phyloP scores from a whole-genome alignment of 2,888 invertebrate genomes.

The Erebia epiphron region DNA sequence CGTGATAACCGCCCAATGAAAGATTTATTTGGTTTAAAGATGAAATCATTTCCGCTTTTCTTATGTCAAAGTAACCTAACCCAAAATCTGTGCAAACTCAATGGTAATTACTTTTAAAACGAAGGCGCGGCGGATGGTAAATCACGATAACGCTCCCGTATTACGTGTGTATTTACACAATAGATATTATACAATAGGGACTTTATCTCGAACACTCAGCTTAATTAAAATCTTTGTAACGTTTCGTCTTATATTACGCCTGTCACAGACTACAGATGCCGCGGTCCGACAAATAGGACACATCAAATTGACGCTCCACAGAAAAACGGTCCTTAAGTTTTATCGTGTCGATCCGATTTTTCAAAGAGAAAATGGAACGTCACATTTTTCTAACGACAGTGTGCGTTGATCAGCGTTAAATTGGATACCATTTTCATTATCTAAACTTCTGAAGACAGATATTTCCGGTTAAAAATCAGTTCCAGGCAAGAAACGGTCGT shows the following conservation, averaged over 20 bases:
- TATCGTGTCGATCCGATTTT: no score
- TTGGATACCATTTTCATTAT: no score
- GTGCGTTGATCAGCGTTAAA: neutral
- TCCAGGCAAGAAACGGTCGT: no score
- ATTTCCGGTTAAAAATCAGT: no score
- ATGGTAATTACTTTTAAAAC: constrained; percentile 40
- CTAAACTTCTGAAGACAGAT: no score
- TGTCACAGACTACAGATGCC: no score
- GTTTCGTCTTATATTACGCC: constrained; percentile 10
- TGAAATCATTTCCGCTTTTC: neutral
- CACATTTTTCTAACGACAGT: no score
- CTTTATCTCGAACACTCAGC: constrained; percentile 41
- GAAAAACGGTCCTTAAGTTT: no score
- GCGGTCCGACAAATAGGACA: no score
- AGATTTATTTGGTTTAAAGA: neutral
- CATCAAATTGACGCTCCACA: no score
- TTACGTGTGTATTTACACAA: constrained; percentile 43
- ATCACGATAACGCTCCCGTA: constrained; percentile 35
- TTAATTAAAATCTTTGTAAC: constrained; percentile 41
- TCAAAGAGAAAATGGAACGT: no score
- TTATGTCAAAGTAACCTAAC: neutral
- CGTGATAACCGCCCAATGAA: neutral
- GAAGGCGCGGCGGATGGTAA: constrained; percentile 32
- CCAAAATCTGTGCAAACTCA: constrained; percentile 26
- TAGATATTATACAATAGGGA: constrained; percentile 39